These are phyloP conservation scores for Hydrotaea cyrtoneurina DNA, from an alignment of 2,888 invertebrate species.

Conservation along the genomic window DNA sequence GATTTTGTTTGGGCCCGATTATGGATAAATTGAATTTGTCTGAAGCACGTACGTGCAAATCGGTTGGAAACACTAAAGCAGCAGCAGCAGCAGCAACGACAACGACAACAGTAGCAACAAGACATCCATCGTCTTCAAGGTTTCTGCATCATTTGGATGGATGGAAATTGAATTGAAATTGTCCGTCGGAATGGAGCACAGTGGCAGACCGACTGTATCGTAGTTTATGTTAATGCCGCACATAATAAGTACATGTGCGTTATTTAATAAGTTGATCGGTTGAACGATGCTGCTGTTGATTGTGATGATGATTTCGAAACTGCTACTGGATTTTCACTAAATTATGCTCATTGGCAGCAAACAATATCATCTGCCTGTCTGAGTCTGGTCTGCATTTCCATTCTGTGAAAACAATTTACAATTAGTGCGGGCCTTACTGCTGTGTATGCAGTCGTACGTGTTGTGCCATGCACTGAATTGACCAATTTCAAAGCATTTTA, in stretches of 20 bases:
- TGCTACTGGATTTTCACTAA: slow-evolving; percentile 62
- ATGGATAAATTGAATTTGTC: slow-evolving; percentile 77
- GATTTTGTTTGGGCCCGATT: slow-evolving; percentile 21
- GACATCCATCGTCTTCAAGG: slow-evolving; percentile 58
- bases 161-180: slow-evolving; percentile 44
- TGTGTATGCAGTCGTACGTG: slow-evolving; percentile 1
- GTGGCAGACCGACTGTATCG: slow-evolving; percentile 36
- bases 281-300: neutral
- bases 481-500: slow-evolving; percentile 6
- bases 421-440: neutral
- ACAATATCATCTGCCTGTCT: neutral
- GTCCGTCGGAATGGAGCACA: neutral
- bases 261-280: slow-evolving; percentile 50
- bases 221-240: slow-evolving; percentile 34
- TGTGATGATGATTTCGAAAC: slow-evolving; percentile 35
- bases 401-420: neutral
- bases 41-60: slow-evolving; percentile 80
- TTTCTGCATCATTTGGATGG: slow-evolving; percentile 25
- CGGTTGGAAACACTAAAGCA: slow-evolving; percentile 70
- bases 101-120: slow-evolving; percentile 32
- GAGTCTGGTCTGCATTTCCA: neutral
- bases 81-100: neutral
- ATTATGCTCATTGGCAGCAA: slow-evolving; percentile 18
- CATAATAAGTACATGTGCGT: slow-evolving; percentile 51
- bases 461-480: neutral